Conservation (phyloP, 2,113 vertebrate genomes). For the Acanthisitta chloris region DNA sequence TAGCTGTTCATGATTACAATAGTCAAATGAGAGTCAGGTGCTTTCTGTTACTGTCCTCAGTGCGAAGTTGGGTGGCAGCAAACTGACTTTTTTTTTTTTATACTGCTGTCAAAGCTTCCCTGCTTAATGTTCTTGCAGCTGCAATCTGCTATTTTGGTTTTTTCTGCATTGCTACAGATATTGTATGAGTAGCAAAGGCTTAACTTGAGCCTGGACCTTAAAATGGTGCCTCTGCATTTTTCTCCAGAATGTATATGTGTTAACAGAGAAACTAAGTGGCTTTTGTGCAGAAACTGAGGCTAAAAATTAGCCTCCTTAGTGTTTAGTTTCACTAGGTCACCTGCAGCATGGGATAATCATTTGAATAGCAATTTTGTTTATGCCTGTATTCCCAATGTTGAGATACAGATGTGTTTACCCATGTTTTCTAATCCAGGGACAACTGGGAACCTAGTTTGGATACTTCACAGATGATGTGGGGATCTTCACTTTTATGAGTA, state of each 20-base stretch:
- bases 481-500: background rate
- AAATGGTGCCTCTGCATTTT: background rate
- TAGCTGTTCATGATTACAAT: background rate
- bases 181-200: background rate
- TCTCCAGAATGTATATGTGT: background rate
- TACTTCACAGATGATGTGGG: background rate
- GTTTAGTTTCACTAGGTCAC: background rate
- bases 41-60: background rate
- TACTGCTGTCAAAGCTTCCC: background rate
- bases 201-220: background rate
- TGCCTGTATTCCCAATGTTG: background rate
- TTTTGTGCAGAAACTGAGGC: background rate
- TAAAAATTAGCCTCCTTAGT: background rate
- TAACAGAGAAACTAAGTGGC: background rate
- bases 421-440: background rate
- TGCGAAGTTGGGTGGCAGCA: background rate
- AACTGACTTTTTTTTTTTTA: background rate
- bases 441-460: background rate
- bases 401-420: background rate
- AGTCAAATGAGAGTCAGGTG: slow-evolving; percentile 47
- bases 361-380: background rate
- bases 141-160: background rate
- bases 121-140: background rate
- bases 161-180: background rate
- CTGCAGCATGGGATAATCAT: background rate